Evolutionary conservation across 2,888 invertebrate species (phyloP).

Genomic region (Sylvicola cinctus): DNA sequence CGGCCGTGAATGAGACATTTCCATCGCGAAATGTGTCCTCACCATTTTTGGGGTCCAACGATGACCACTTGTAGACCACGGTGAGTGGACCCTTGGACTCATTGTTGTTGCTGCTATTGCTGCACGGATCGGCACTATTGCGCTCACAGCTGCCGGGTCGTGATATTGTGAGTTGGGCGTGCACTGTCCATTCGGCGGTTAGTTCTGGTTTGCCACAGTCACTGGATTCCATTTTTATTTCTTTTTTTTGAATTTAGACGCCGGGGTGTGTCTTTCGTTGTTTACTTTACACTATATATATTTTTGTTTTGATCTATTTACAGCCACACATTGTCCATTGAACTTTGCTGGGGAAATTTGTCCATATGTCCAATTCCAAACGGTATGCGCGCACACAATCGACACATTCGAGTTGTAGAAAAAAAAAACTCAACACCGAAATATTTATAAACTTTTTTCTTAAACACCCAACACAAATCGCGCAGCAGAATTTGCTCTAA

Average conservation of each 20-base stretch:
- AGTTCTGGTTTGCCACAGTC: conserved; percentile 12
- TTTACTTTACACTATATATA: not conserved
- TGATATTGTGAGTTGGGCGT: conserved; percentile 42
- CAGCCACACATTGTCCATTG: no score
- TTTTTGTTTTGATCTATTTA: not conserved
- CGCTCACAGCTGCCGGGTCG: conserved; percentile 24
- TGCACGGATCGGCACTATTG: not conserved
- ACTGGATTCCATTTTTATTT: not conserved
- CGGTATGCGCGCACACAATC: no score
- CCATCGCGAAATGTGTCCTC: not conserved
- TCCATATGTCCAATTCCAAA: no score
- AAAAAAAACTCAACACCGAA: no score
- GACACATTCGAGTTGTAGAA: no score
- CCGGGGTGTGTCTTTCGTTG: not conserved
- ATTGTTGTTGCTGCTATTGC: conserved; percentile 14
- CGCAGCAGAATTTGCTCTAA: no score
- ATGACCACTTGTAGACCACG: conserved; percentile 27
- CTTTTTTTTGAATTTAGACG: not conserved
- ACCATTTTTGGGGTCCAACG: conserved; percentile 24
- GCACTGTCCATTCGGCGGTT: conserved; percentile 44
- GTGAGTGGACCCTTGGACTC: conserved; percentile 19
- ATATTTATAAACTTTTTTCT: no score
- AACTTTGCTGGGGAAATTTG: no score
- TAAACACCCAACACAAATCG: no score
- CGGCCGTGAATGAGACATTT: not conserved